Evolutionary conservation across 2,113 vertebrate species (phyloP), one percentile per base, ranked within the genome.

Genomic region (Gallinago paraguaiae): DNA sequence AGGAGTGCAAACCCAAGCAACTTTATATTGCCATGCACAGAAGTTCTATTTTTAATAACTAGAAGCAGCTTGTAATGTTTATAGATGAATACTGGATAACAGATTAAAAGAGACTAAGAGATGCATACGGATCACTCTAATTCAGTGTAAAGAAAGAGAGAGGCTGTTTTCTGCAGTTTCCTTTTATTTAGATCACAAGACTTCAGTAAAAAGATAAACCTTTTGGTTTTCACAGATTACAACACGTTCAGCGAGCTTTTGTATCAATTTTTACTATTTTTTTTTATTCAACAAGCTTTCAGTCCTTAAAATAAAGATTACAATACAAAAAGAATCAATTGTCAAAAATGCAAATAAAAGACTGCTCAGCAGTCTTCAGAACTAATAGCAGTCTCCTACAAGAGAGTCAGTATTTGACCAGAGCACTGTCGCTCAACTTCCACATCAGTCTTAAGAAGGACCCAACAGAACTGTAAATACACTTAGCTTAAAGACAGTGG

Each of bases 181-280:
- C 69, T 96, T 97, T 97, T 97, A 97, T 97, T 97, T 81, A 76
- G 67, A 69, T 56, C 37, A 35, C 60, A 93, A 88, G 76, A 82
- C n/a, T 84, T 51, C 14, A 14, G 79, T 8, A 87, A 61, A 68
- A 95, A 92, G 60, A 76, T 17, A 89, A 93, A 93, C 41, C 56
- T 84, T 33, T 39, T 10, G 30, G 10, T 56, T 68, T 86, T 15
- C 78, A 81, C 67, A 67, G 50, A 53, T 92, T 48, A 93, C 93
- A 95, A 41, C 0, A 31, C 7, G 64, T 57, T 91, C 78, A 53
- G 56, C 13, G 69, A 88, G 82, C 80, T 84, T 14, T 30, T 50
- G 33, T 6, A 86, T 84, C 77, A 95, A 5, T 13, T 63, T 74
- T 70, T 28, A 2, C 81, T n/a, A 15, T 7, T 56, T 76, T 76